Evolutionary conservation across 2,113 vertebrate genomes (phyloP), one percentile per base, ranked within the genome.

Genomic region (Guaruba guarouba): DNA sequence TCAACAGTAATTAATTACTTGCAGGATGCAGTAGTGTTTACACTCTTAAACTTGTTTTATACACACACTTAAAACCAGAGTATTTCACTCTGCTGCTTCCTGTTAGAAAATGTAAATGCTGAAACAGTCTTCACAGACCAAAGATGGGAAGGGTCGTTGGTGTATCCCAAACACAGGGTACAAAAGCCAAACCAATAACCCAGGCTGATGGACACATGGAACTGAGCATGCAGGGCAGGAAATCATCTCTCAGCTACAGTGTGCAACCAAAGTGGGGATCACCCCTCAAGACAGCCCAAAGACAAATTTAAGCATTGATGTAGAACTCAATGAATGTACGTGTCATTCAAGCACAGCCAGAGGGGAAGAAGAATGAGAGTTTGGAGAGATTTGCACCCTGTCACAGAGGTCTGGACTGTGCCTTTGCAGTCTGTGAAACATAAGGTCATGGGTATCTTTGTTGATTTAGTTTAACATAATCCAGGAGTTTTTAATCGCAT

Each of bases 401-500:
- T 89, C 82, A 27, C 1, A 0, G 81, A 90, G 75, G 68, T 77
- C 92, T 82, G 90, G 80, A n/a, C 84, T 74, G 91, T 90, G 93
- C 85, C 71, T 67, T 91, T 91, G 67, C 90, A 76, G 92, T 67
- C 79, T 67, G 62, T 90, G 86, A 90, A 82, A 54, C 85, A 67
- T 93, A 95, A 97, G 95, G 96, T 95, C 94, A 55, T 33, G 68
- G 92, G 71, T 93, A 93, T 96, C 93, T 96, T 93, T 1, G 9
- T 86, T 96, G 90, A 86, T 94, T 92, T 83, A 92, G 68, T 95
- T 93, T 71, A 88, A 96, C 76, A 90, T 97, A 97, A 97, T 95
- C 94, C 93, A 93, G 92, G 94, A 92, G 73, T 70, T 93, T 96
- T 96, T 97, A 95, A 97, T 95, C 92, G 63, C 79, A 93, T 96